phyloP scores from a whole-genome alignment of 2,797 vertebrate genomes.

The Pterois miles region DNA sequence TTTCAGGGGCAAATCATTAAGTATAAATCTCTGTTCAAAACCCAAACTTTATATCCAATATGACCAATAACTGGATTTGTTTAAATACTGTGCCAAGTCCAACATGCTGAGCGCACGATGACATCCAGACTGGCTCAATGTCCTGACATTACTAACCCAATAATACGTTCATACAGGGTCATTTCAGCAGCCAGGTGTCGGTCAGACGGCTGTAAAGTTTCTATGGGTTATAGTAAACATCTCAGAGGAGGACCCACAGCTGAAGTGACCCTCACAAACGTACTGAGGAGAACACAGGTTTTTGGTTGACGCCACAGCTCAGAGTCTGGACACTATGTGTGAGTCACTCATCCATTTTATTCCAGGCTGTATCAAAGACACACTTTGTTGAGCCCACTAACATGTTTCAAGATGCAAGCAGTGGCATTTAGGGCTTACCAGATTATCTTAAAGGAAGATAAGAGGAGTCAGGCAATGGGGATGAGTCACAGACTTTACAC shows the following conservation, averaged over 20 bases:
- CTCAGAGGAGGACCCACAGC: slow-evolving; percentile 10
- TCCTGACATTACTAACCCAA: neutral
- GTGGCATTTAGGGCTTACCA: slow-evolving; percentile 49
- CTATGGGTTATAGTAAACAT: neutral
- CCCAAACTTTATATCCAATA: neutral
- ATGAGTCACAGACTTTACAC: slow-evolving; percentile 45
- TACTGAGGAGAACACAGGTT: slow-evolving; percentile 23
- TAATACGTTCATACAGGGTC: neutral
- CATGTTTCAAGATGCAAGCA: slow-evolving; percentile 42
- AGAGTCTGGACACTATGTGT: slow-evolving; percentile 13
- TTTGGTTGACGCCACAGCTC: slow-evolving; percentile 22
- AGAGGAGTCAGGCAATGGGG: slow-evolving; percentile 30
- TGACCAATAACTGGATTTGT: neutral
- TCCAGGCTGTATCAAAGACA: slow-evolving; percentile 26
- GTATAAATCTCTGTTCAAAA: neutral
- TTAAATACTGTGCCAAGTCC: neutral
- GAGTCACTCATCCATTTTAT: slow-evolving; percentile 46
- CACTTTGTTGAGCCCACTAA: slow-evolving; percentile 40
- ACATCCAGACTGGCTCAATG: neutral
- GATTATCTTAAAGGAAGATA: slow-evolving; percentile 58
- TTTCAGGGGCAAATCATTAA: neutral
- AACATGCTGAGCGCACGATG: neutral
- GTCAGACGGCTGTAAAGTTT: neutral
- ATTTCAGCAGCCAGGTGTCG: slow-evolving; percentile 8
- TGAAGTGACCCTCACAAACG: slow-evolving; percentile 27